Evolutionary conservation across 2,113 vertebrate genomes (phyloP).

Genomic region (Promerops cafer): DNA sequence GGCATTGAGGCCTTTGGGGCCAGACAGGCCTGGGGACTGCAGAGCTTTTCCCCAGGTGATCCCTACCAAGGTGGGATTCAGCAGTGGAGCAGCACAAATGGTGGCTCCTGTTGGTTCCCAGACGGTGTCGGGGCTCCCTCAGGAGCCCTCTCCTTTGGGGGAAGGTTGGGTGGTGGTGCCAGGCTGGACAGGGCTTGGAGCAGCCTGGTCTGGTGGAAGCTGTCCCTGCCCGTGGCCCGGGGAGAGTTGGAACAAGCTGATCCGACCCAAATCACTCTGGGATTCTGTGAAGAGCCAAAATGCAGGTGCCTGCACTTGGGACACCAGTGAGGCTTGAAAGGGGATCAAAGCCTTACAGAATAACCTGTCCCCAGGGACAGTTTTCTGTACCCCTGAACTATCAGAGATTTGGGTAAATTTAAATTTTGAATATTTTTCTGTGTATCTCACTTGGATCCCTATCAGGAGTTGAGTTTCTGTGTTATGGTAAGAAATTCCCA

Average conservation of each 20-base stretch:
- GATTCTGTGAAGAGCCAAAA: background rate
- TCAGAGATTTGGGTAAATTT: background rate
- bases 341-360: background rate
- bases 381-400: background rate
- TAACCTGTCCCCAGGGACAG: background rate
- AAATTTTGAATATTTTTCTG: background rate
- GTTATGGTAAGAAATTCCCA: background rate
- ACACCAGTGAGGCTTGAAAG: background rate
- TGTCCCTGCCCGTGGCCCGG: background rate
- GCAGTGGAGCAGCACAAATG: background rate
- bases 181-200: background rate
- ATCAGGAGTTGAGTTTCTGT: background rate
- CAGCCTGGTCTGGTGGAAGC: background rate
- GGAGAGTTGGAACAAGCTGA: background rate
- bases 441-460: background rate
- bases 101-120: background rate
- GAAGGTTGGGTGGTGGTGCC: background rate
- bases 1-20: rapidly evolving
- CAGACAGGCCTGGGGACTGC: background rate
- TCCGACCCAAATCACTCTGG: background rate
- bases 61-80: rapidly evolving
- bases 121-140: rapidly evolving
- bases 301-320: background rate
- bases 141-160: background rate
- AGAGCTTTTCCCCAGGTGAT: background rate